A percentile compares a stretch with the other conserved stretches of the same genome.
These are phyloP conservation scores for Drosophila teissieri DNA, from an alignment of 1,140 invertebrate genomes.

Conservation along the genomic window DNA sequence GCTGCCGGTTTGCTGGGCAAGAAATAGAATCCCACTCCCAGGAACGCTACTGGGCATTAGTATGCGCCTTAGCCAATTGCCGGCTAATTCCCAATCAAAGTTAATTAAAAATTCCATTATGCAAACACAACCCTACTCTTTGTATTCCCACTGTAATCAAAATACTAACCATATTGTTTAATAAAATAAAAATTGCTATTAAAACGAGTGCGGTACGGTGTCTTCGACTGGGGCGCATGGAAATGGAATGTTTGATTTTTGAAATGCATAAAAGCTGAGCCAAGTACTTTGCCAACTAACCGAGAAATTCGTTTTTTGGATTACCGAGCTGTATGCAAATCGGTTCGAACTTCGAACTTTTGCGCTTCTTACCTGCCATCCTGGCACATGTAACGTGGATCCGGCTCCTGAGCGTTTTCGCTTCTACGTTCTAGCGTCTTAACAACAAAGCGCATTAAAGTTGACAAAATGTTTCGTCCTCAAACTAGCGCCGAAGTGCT, in stretches of 20 bases:
- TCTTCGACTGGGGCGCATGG: neutral
- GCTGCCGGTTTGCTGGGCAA: constrained; percentile 44
- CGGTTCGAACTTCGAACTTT: constrained; percentile 61
- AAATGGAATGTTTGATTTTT: constrained; percentile 11
- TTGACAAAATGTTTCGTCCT: constrained; percentile 63
- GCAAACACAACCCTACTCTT: constrained; percentile 15
- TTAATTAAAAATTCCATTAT: constrained; percentile 70
- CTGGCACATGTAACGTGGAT: constrained; percentile 22
- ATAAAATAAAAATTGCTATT: constrained; percentile 28
- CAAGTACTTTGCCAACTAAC: constrained; percentile 42
- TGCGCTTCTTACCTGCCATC: constrained; percentile 55
- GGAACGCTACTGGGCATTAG: constrained; percentile 43
- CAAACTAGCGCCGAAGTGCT: constrained; percentile 54
- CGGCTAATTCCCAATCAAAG: constrained; percentile 62
- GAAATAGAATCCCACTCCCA: constrained; percentile 4
- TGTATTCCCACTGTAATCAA: constrained; percentile 55
- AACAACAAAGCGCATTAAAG: constrained; percentile 71
- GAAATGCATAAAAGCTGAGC: constrained; percentile 20
- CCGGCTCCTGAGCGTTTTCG: constrained; percentile 12
- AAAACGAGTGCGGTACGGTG: neutral
- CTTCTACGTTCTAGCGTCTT: constrained; percentile 24
- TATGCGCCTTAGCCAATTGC: constrained; percentile 63
- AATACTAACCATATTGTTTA: constrained; percentile 30
- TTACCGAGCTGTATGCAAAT: constrained; percentile 50
- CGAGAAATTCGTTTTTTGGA: constrained; percentile 34